A percentile compares a stretch with the other conserved stretches of the same genome.
Evolutionary conservation across 2,113 vertebrate genomes (phyloP).

Genomic region (Nesogale talazaci): DNA sequence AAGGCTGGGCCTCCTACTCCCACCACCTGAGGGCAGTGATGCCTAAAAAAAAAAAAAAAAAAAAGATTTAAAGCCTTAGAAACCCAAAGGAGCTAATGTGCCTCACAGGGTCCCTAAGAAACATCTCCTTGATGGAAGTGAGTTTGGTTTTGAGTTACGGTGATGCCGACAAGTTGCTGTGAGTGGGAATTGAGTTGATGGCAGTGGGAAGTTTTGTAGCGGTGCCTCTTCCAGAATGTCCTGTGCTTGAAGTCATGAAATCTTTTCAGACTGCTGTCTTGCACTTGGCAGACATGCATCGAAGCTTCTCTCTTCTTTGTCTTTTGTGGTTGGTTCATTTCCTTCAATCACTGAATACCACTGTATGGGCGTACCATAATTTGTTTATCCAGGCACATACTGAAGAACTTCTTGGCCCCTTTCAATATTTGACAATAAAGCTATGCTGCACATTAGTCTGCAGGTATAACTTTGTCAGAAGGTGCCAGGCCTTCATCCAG

Average conservation of each 20-base stretch:
- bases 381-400: neutral
- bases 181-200: no score
- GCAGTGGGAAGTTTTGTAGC: no score
- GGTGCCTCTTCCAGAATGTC: neutral
- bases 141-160: no score
- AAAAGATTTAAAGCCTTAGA: no score
- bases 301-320: neutral
- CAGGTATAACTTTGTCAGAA: neutral
- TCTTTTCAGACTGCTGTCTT: conserved; percentile 3
- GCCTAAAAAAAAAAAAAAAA: no score
- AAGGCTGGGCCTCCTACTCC: no score
- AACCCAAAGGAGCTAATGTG: no score
- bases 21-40: no score
- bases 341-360: neutral
- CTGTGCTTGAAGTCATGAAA: neutral
- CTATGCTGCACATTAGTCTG: neutral
- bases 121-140: no score
- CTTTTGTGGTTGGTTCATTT: neutral
- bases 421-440: neutral
- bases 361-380: neutral
- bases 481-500: neutral
- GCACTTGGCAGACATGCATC: neutral
- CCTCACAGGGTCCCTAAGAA: no score
- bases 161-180: no score
- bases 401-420: neutral